These are phyloP conservation scores for Botia kubotai DNA, from an alignment of 2,797 vertebrate species.

Conservation along the genomic window DNA sequence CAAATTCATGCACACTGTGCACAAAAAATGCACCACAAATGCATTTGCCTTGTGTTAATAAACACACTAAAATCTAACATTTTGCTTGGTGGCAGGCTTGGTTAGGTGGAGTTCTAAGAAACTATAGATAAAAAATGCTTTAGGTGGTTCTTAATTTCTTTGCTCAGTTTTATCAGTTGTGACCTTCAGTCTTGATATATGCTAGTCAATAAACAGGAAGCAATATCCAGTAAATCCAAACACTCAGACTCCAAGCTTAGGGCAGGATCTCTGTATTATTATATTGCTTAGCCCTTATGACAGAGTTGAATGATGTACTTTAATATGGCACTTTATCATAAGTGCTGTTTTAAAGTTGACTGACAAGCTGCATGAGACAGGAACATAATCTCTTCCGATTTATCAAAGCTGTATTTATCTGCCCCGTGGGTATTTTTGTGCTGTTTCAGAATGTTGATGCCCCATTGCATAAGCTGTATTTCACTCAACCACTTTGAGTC, in stretches of 20 bases:
- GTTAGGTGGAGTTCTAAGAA: neutral
- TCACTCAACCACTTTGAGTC: neutral
- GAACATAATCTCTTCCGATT: neutral
- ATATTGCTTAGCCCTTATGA: neutral
- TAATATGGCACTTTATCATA: constrained; percentile 27
- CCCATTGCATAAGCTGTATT: neutral
- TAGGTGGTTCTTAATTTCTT: neutral
- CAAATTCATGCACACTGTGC: neutral
- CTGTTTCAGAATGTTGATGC: neutral
- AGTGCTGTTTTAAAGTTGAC: neutral
- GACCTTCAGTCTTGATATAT: neutral
- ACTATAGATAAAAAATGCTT: neutral
- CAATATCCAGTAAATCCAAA: constrained; percentile 4
- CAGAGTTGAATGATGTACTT: neutral
- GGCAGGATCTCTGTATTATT: neutral
- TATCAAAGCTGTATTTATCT: constrained; percentile 7
- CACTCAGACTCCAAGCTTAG: neutral
- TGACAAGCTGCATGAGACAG: neutral
- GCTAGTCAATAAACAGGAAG: constrained; percentile 15
- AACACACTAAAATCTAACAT: neutral
- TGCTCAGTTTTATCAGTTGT: neutral
- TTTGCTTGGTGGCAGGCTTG: neutral
- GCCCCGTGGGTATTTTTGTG: neutral
- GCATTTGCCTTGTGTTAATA: neutral
- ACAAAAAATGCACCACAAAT: neutral